phyloP scores from a whole-genome alignment of 2,797 vertebrate species.

The Scolopax bukidnonensis region DNA sequence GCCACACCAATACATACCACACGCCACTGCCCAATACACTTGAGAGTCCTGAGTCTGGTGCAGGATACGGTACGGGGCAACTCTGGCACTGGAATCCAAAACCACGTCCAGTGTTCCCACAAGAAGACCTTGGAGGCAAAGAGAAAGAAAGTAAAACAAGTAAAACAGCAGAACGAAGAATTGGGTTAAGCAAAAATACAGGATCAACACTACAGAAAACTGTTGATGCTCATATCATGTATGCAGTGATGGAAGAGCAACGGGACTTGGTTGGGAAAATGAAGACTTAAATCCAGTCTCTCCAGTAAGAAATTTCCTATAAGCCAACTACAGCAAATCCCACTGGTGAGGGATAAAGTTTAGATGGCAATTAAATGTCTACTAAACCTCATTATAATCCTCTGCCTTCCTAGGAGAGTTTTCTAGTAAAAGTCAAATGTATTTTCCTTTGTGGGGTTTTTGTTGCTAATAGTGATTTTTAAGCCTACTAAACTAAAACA shows the following conservation, averaged over 20 bases:
- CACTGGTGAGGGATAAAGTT: background rate
- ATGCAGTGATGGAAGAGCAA: background rate
- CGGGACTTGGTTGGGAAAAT: accelerated
- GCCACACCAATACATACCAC: constrained; percentile 81
- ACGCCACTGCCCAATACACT: constrained; percentile 94
- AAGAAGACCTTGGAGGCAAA: constrained; percentile 80
- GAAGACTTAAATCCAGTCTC: background rate
- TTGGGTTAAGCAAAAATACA: background rate
- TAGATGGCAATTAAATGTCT: background rate
- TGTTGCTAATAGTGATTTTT: background rate
- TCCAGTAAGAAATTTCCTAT: background rate
- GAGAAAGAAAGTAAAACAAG: background rate
- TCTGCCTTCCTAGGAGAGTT: background rate
- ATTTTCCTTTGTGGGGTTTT: background rate
- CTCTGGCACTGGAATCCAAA: constrained; percentile 94
- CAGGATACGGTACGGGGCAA: constrained; percentile 94
- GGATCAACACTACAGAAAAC: background rate
- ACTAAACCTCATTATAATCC: background rate
- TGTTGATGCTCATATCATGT: accelerated
- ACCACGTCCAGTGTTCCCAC: constrained; percentile 97
- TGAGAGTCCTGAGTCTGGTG: constrained; percentile 95
- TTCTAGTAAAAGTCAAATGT: background rate
- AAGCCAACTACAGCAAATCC: background rate
- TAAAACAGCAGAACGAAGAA: background rate
- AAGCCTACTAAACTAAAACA: background rate